These are phyloP conservation scores for Malurus elegans DNA, from an alignment of 2,113 vertebrate species.

Conservation along the genomic window DNA sequence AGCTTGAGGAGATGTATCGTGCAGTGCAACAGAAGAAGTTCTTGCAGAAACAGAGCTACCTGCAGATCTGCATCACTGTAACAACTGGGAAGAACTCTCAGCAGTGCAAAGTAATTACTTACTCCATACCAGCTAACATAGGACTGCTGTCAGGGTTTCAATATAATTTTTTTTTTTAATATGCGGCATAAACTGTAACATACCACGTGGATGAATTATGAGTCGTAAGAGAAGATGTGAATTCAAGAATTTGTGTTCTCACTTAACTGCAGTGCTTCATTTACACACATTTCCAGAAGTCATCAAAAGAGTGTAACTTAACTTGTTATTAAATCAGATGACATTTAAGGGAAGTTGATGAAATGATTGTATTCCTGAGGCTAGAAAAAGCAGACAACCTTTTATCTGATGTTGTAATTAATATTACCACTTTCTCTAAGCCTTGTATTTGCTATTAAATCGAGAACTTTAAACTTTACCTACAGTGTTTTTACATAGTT, in stretches of 20 bases:
- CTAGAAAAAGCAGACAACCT: slow-evolving; percentile 29
- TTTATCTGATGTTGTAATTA: slow-evolving; percentile 13
- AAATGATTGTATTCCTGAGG: background rate
- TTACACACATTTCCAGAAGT: background rate
- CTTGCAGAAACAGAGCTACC: background rate
- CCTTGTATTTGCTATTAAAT: background rate
- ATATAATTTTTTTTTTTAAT: background rate
- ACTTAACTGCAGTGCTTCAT: background rate
- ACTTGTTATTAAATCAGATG: slow-evolving; percentile 11
- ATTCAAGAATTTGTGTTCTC: background rate
- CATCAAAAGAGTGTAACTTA: background rate
- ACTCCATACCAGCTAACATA: background rate
- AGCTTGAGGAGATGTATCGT: background rate
- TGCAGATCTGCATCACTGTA: background rate
- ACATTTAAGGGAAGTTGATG: slow-evolving; percentile 13
- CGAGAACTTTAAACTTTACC: background rate
- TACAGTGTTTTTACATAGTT: slow-evolving; percentile 25
- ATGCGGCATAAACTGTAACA: background rate
- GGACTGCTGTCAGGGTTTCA: background rate
- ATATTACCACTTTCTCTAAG: background rate
- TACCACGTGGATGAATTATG: background rate
- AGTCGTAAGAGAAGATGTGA: background rate
- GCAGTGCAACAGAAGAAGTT: background rate
- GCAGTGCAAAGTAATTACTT: background rate
- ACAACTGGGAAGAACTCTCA: background rate